Evolutionary conservation across 1,140 invertebrate genomes (phyloP).

Genomic region (Zaprionus davidi): DNA sequence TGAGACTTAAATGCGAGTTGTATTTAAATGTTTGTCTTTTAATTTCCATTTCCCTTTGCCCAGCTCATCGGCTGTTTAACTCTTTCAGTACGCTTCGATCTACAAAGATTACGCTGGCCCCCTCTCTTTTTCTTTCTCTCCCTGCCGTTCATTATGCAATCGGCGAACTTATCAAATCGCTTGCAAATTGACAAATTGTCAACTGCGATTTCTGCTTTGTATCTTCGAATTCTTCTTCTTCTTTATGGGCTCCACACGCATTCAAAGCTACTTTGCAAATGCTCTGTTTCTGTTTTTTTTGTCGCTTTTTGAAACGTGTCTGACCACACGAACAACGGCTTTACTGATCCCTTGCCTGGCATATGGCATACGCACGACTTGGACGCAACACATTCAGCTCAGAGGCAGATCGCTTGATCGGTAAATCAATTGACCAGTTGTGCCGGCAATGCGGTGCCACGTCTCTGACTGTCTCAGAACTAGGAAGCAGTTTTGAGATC

Average conservation of each 20-base stretch:
- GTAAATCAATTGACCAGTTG: slow-evolving; percentile 17
- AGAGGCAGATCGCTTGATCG: slow-evolving; percentile 9
- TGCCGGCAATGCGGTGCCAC: not conserved
- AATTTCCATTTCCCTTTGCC: slow-evolving; percentile 68
- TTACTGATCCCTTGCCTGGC: slow-evolving; percentile 9
- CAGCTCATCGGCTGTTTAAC: slow-evolving; percentile 44
- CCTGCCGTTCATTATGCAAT: slow-evolving; percentile 29
- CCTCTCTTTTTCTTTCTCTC: not conserved
- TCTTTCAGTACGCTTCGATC: slow-evolving; percentile 17
- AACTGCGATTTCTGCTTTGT: slow-evolving; percentile 19
- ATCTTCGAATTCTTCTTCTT: not conserved
- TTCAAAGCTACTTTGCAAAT: slow-evolving; percentile 15
- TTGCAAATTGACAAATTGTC: slow-evolving; percentile 15
- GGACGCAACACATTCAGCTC: not conserved
- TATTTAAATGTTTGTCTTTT: slow-evolving; percentile 65
- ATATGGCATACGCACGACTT: slow-evolving; percentile 17
- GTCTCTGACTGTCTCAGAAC: slow-evolving; percentile 43
- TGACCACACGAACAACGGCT: slow-evolving; percentile 18
- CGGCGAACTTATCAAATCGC: slow-evolving; percentile 18
- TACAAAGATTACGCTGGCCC: slow-evolving; percentile 3
- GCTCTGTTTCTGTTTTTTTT: not conserved
- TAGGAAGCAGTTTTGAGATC: slow-evolving; percentile 65
- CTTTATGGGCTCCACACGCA: slow-evolving; percentile 29
- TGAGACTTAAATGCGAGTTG: slow-evolving; percentile 31
- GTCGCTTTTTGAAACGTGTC: slow-evolving; percentile 34